Evolutionary conservation across 2,888 invertebrate genomes (phyloP).

Genomic region (Hyposoter didymator): DNA sequence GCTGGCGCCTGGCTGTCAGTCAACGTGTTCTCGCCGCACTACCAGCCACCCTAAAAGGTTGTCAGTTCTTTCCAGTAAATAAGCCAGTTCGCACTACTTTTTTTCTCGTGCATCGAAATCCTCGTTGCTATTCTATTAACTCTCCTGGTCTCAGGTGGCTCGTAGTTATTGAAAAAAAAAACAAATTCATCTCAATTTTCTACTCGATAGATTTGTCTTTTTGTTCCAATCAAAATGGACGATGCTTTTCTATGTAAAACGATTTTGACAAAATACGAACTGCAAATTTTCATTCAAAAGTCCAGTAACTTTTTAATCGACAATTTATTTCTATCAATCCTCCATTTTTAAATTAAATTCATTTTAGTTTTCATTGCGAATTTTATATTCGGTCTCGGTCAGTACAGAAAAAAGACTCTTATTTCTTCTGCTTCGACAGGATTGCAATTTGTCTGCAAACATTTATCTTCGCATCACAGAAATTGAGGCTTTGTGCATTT

Average conservation of each 20-base stretch:
- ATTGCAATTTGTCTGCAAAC: neutral
- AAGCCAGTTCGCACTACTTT: conserved; percentile 62
- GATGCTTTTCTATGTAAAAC: neutral
- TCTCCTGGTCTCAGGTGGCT: neutral
- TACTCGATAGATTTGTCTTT: neutral
- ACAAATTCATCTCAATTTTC: neutral
- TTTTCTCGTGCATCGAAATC: conserved; percentile 52
- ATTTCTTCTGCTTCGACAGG: neutral
- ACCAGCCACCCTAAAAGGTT: conserved; percentile 51
- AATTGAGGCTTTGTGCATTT: neutral
- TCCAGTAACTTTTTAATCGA: neutral
- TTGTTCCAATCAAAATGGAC: neutral
- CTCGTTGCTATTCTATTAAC: conserved; percentile 39
- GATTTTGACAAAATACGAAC: neutral
- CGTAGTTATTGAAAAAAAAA: neutral
- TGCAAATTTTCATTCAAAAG: neutral
- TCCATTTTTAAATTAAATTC: neutral
- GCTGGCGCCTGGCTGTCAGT: conserved; percentile 68
- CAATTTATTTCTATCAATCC: neutral
- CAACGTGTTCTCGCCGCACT: conserved; percentile 62
- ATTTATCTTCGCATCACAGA: neutral
- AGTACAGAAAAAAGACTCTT: no score
- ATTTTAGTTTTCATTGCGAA: neutral
- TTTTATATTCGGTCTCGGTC: neutral
- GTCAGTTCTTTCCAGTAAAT: conserved; percentile 68